phyloP scores from a whole-genome alignment of 2,113 vertebrate genomes.

The Atractosteus spatula region DNA sequence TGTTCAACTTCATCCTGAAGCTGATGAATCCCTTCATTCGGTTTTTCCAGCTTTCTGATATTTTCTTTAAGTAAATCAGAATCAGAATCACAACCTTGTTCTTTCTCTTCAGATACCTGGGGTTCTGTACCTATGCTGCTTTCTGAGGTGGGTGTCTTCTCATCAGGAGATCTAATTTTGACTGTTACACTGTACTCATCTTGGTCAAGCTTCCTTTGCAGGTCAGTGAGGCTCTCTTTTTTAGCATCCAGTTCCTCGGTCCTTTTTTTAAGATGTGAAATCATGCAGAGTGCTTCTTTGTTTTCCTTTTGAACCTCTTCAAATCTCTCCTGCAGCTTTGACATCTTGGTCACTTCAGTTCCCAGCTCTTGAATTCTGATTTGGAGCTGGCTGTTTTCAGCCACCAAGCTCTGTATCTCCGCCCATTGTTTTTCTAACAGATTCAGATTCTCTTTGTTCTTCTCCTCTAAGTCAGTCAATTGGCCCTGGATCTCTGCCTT shows the following conservation, averaged over 20 bases:
- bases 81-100: slow-evolving; percentile 15
- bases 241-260: not conserved
- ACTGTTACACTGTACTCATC: not conserved
- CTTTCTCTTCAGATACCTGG: not conserved
- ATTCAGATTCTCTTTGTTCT: slow-evolving; percentile 41
- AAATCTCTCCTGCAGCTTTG: slow-evolving; percentile 30
- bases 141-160: not conserved
- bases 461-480: slow-evolving; percentile 51
- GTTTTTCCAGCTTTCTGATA: not conserved
- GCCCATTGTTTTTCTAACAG: slow-evolving; percentile 44
- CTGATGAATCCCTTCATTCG: not conserved
- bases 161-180: slow-evolving; percentile 9
- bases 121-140: slow-evolving; percentile 3
- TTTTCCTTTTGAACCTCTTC: slow-evolving; percentile 15
- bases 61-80: not conserved
- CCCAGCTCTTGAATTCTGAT: slow-evolving; percentile 55
- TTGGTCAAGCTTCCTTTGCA: slow-evolving; percentile 2
- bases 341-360: slow-evolving; percentile 28
- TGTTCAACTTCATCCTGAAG: slow-evolving; percentile 9
- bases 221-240: not conserved
- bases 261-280: slow-evolving; percentile 1
- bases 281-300: slow-evolving; percentile 3
- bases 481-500: slow-evolving; percentile 53
- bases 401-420: slow-evolving; percentile 57
- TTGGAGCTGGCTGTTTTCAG: slow-evolving; percentile 60